phyloP scores from a whole-genome alignment of 2,113 vertebrate genomes.

The Noctilio leporinus region DNA sequence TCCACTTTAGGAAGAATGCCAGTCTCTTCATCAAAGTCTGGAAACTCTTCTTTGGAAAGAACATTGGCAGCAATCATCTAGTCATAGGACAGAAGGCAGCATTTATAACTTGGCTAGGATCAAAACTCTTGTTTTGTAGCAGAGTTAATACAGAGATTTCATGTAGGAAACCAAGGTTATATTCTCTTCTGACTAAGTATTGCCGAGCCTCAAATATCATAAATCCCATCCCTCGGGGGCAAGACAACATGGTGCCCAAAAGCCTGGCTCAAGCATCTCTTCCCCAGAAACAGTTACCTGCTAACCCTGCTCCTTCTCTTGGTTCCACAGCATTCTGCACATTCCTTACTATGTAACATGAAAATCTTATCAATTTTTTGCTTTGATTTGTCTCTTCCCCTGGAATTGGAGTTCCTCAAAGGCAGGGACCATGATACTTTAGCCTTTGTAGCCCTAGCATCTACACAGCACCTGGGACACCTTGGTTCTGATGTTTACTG shows the following conservation, averaged over 20 bases:
- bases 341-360: not conserved
- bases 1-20: slow-evolving; percentile 98
- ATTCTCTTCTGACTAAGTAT: not conserved
- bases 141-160: not conserved
- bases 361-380: not conserved
- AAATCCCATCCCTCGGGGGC: not conserved
- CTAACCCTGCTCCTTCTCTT: not conserved
- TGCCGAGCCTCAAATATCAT: not conserved
- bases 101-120: not conserved
- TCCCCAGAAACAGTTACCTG: not conserved
- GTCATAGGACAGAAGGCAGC: not conserved
- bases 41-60: slow-evolving; percentile 97
- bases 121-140: not conserved
- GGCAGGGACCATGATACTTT: not conserved
- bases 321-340: not conserved
- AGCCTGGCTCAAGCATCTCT: not conserved
- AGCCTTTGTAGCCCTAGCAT: not conserved
- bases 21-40: slow-evolving; percentile 98
- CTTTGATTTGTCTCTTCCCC: not conserved
- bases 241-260: not conserved
- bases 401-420: not conserved
- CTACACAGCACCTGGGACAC: not conserved
- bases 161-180: not conserved
- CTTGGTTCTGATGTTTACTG: not conserved
- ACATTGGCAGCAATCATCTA: slow-evolving; percentile 99